Percentiles rank a stretch among this genome's conserved stretches.
Conservation (phyloP, 2,797 vertebrate species). For the Carduelis carduelis region DNA sequence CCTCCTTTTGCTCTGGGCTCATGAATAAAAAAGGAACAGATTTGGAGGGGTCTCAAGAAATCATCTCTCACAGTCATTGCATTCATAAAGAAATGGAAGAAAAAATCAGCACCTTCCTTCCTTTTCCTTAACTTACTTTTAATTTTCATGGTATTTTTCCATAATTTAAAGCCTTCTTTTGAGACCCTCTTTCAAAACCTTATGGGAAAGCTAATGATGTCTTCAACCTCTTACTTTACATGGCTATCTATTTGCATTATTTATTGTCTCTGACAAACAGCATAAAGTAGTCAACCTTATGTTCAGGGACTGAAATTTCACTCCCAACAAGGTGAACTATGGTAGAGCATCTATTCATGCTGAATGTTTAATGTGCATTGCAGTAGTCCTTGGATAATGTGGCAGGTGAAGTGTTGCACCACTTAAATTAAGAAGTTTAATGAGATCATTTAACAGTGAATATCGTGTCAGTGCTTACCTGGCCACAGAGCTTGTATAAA, state of each 20-base stretch:
- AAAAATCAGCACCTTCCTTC: neutral
- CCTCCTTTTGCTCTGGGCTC: neutral
- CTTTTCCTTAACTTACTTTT: neutral
- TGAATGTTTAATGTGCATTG: conserved; percentile 60
- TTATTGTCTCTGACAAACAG: conserved; percentile 28
- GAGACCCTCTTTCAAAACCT: neutral
- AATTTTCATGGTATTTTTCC: neutral
- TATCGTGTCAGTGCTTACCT: conserved; percentile 51
- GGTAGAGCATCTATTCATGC: conserved; percentile 20
- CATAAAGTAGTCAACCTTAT: conserved; percentile 51
- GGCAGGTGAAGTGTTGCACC: conserved; percentile 51
- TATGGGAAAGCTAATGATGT: neutral
- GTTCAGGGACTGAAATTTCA: conserved; percentile 41
- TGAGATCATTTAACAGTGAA: conserved; percentile 58
- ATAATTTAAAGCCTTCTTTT: neutral
- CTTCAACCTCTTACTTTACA: conserved; percentile 25
- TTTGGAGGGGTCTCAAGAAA: neutral
- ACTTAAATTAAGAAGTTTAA: conserved; percentile 55
- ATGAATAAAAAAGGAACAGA: neutral
- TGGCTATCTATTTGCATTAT: conserved; percentile 24
- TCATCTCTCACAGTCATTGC: neutral
- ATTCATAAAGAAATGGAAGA: neutral
- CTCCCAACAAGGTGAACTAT: conserved; percentile 23
- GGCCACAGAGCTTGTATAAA: conserved; percentile 22
- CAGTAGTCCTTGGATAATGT: conserved; percentile 54